phyloP scores from a whole-genome alignment of 2,797 vertebrate genomes.

The Echeneis naucrates region DNA sequence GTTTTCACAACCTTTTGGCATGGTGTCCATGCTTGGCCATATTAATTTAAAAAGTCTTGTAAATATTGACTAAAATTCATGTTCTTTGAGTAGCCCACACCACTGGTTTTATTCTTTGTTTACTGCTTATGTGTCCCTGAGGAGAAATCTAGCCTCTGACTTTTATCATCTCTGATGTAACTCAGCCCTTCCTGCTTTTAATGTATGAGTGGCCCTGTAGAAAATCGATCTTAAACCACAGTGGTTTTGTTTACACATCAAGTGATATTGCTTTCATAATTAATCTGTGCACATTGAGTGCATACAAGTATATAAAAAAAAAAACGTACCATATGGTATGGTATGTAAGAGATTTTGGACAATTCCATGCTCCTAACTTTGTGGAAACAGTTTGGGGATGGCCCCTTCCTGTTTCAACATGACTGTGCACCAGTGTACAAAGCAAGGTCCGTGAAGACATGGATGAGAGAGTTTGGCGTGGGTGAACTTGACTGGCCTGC shows the following conservation, averaged over 20 bases:
- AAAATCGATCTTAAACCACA: constrained; percentile 69
- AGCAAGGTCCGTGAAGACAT: too few species aligned
- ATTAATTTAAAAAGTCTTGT: constrained; percentile 60
- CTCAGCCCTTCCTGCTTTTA: constrained; percentile 54
- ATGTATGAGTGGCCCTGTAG: constrained; percentile 39
- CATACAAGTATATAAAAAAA: not conserved
- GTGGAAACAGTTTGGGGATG: too few species aligned
- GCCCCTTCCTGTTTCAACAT: too few species aligned
- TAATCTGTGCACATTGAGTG: not conserved
- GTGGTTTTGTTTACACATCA: constrained; percentile 71
- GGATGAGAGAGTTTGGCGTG: too few species aligned
- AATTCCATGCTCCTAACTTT: too few species aligned
- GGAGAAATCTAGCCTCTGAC: constrained; percentile 64
- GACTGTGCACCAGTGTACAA: too few species aligned
- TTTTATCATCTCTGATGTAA: constrained; percentile 64
- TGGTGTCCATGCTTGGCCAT: constrained; percentile 8
- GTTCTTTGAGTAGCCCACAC: constrained; percentile 43
- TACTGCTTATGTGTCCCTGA: constrained; percentile 66
- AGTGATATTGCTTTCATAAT: constrained; percentile 63
- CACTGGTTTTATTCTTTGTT: constrained; percentile 61
- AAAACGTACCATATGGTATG: too few species aligned
- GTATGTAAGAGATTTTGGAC: too few species aligned
- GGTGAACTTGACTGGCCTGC: too few species aligned
- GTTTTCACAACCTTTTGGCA: constrained; percentile 9
- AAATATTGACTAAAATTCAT: constrained; percentile 73